phyloP scores from a whole-genome alignment of 2,113 vertebrate species.

The Crotalus helleri region DNA sequence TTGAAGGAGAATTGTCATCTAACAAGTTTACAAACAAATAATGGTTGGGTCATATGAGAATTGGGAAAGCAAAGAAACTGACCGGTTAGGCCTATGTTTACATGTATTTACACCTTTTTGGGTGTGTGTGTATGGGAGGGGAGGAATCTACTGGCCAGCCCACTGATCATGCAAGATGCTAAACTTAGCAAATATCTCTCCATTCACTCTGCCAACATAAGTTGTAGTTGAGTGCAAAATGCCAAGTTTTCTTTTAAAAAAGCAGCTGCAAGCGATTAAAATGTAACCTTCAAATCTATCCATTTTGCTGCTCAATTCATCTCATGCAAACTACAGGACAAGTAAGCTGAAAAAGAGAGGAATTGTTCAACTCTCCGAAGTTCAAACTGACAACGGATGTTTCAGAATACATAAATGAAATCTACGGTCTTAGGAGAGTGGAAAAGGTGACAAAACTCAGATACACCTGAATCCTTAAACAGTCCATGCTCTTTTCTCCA shows the following conservation, averaged over 20 bases:
- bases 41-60: neutral
- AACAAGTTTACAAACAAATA: neutral
- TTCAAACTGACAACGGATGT: neutral
- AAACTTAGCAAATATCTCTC: neutral
- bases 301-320: neutral
- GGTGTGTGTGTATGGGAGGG: neutral
- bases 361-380: neutral
- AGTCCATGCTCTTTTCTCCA: slow-evolving; percentile 2
- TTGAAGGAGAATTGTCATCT: neutral
- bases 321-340: neutral
- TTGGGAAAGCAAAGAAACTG: neutral
- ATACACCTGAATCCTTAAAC: slow-evolving; percentile 5
- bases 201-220: slow-evolving; percentile 6
- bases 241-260: neutral
- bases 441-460: slow-evolving; percentile 27
- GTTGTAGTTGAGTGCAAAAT: slow-evolving; percentile 14
- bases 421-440: slow-evolving; percentile 21
- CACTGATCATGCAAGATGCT: neutral
- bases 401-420: slow-evolving; percentile 20
- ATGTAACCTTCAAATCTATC: neutral
- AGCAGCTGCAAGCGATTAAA: slow-evolving; percentile 8
- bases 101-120: neutral
- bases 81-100: neutral
- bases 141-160: neutral
- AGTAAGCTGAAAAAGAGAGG: neutral